Evolutionary conservation across 2,888 invertebrate genomes (phyloP).

Genomic region (Leucoptera coffeella): DNA sequence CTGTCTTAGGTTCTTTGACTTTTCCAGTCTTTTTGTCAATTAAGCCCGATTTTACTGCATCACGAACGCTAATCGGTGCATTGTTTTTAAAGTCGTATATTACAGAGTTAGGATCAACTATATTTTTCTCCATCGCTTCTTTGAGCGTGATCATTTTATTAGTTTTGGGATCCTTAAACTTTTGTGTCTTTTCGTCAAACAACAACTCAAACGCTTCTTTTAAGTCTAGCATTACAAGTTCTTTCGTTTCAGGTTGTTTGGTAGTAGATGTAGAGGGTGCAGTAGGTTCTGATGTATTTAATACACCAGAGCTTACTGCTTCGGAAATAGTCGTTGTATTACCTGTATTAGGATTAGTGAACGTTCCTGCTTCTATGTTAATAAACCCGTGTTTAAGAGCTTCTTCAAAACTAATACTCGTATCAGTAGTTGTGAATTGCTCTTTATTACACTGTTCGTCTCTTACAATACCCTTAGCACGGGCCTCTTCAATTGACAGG

Average conservation of each 20-base stretch:
- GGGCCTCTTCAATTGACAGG: slow-evolving; percentile 69
- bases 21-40: slow-evolving; percentile 70
- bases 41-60: slow-evolving; percentile 67
- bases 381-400: slow-evolving; percentile 61
- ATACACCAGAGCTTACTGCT: slow-evolving; percentile 59
- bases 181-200: slow-evolving; percentile 59
- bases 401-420: slow-evolving; percentile 57
- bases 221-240: slow-evolving; percentile 49
- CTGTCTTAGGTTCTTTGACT: slow-evolving; percentile 60
- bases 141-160: slow-evolving; percentile 62
- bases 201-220: slow-evolving; percentile 61
- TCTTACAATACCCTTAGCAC: slow-evolving; percentile 64
- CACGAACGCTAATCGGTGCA: slow-evolving; percentile 63
- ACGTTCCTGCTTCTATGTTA: slow-evolving; percentile 60
- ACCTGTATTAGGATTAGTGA: slow-evolving; percentile 64
- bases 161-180: slow-evolving; percentile 63
- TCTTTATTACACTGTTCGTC: slow-evolving; percentile 63
- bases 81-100: slow-evolving; percentile 68
- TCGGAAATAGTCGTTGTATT: slow-evolving; percentile 57
- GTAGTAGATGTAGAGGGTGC: too few species aligned
- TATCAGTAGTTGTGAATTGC: slow-evolving; percentile 61
- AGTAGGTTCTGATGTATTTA: slow-evolving; percentile 46
- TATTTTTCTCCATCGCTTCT: slow-evolving; percentile 64
- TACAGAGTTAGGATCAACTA: slow-evolving; percentile 67
- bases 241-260: slow-evolving; percentile 16